Percentiles rank a stretch among this genome's conserved stretches.
phyloP scores from a whole-genome alignment of 2,797 vertebrate species.

The Agapornis canus region DNA sequence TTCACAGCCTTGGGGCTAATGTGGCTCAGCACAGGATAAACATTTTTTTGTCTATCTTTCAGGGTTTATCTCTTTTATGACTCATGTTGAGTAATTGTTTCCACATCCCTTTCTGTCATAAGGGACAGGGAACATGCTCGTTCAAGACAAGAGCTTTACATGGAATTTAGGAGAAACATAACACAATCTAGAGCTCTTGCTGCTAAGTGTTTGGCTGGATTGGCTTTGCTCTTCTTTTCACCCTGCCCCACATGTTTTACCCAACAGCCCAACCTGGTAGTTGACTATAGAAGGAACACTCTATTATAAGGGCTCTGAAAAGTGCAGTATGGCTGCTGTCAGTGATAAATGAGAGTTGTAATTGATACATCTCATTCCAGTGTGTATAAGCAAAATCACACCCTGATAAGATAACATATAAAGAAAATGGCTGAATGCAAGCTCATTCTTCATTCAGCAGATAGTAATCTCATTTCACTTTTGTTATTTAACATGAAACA shows the following conservation, averaged over 20 bases:
- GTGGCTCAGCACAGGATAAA: constrained; percentile 62
- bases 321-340: not conserved
- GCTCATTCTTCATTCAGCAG: constrained; percentile 3
- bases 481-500: constrained; percentile 29
- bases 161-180: constrained; percentile 46
- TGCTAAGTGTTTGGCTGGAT: not conserved
- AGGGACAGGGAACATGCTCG: constrained; percentile 57
- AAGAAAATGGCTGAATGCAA: constrained; percentile 25
- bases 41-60: constrained; percentile 68
- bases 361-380: constrained; percentile 33
- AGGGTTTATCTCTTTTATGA: constrained; percentile 69
- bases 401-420: constrained; percentile 35
- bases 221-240: not conserved
- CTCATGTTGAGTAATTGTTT: constrained; percentile 68
- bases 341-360: constrained; percentile 29
- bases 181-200: not conserved
- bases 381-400: constrained; percentile 40
- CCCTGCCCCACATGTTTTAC: not conserved
- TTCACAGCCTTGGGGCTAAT: constrained; percentile 56
- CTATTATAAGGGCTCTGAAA: not conserved
- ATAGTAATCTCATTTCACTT: constrained; percentile 51
- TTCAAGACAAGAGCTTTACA: constrained; percentile 58
- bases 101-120: constrained; percentile 63
- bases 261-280: not conserved
- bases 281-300: not conserved